Conservation (phyloP, 2,797 vertebrate genomes). For the Gastrophryne carolinensis region DNA sequence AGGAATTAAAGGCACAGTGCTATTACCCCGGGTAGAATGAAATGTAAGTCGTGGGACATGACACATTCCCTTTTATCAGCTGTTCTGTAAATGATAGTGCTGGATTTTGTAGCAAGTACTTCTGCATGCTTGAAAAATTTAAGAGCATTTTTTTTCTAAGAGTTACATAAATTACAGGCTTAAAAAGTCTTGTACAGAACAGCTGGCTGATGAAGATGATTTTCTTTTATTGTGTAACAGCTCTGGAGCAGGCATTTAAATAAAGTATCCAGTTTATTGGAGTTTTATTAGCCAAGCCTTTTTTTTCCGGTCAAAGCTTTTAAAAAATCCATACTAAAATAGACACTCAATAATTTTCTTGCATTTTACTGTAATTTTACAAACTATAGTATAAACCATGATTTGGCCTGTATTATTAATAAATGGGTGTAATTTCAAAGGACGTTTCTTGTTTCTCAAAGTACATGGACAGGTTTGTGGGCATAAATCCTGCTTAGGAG, state of each 20-base stretch:
- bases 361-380: neutral
- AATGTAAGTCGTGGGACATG: too few species aligned
- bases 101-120: neutral
- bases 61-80: slow-evolving; percentile 6
- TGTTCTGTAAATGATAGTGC: slow-evolving; percentile 12
- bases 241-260: neutral
- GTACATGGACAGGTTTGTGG: too few species aligned
- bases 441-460: too few species aligned
- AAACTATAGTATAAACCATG: neutral
- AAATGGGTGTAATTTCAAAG: too few species aligned
- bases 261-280: neutral
- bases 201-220: slow-evolving; percentile 1
- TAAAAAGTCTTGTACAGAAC: slow-evolving; percentile 13
- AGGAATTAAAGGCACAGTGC: too few species aligned
- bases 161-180: neutral
- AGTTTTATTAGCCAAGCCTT: slow-evolving; percentile 10
- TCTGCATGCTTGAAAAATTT: slow-evolving; percentile 11
- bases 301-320: neutral
- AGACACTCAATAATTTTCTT: neutral
- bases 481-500: too few species aligned
- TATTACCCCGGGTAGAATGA: too few species aligned
- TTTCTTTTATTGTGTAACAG: neutral
- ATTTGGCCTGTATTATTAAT: too few species aligned
- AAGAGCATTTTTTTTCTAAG: neutral
- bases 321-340: slow-evolving; percentile 1